These are phyloP conservation scores for Hydrozoanthus tunicans DNA, from an alignment of 64 coral and sea anemone species.

Conservation along the genomic window DNA sequence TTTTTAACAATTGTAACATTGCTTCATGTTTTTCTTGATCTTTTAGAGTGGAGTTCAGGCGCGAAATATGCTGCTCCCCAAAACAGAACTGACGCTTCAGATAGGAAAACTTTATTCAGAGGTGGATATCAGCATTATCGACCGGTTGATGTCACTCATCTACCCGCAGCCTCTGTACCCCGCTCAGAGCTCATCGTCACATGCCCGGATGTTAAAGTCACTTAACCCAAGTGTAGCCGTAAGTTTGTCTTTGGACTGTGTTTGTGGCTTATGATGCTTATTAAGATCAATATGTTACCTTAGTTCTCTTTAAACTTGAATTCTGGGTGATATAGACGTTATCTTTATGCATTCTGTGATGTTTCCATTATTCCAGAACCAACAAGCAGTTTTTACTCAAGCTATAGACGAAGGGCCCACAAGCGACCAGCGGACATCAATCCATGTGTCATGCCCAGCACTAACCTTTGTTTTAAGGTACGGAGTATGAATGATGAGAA, in stretches of 20 bases:
- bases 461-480: conserved; percentile 83
- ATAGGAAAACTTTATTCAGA: conserved; percentile 81
- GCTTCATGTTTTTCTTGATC: not conserved
- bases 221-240: conserved; percentile 73
- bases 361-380: conserved; percentile 54
- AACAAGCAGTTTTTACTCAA: conserved; percentile 92
- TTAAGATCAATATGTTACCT: too few species aligned
- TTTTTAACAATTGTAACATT: not conserved
- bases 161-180: conserved; percentile 67
- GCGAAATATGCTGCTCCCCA: conserved; percentile 79
- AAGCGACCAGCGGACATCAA: conserved; percentile 78
- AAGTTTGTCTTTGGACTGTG: not conserved
- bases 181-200: conserved; percentile 66
- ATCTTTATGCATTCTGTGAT: not conserved
- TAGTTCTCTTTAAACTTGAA: too few species aligned
- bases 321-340: too few species aligned
- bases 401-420: conserved; percentile 84
- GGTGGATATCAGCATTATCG: conserved; percentile 93
- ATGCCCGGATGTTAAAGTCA: conserved; percentile 84
- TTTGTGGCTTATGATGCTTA: not conserved
- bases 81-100: conserved; percentile 76
- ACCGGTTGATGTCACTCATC: conserved; percentile 75
- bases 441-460: conserved; percentile 77
- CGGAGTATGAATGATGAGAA: not conserved
- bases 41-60: conserved; percentile 77